Evolutionary conservation across 92 coral and sea anemone genomes (phyloP), one percentile per base, ranked within the genome.

Genomic region (Zoanthus sociatus): DNA sequence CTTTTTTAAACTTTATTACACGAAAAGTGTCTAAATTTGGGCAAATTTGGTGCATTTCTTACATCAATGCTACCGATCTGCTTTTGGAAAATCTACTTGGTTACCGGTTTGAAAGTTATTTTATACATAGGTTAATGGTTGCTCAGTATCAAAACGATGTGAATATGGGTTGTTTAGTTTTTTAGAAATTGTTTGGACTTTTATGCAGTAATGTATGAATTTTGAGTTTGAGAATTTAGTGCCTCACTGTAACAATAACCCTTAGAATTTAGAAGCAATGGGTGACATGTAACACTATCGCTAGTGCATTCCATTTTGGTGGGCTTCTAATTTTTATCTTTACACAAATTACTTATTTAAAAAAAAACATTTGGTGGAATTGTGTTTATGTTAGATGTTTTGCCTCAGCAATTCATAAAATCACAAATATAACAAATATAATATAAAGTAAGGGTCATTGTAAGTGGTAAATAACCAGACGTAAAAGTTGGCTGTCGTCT

Each of bases 381-480:
- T 70, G 15, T 31, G 74, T 7, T 20, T 15, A 37, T 32, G 42
- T 42, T 58, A 55, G 51, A 20, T 61, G 30, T 14, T 37, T 60
- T 12, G 60, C 46, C 4, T 42, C 11, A 9, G 54, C 31, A 55
- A 6, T 55, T 32, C 17, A 78, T 15, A 75, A 33, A 78, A 9
- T 11, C 46, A 30, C 7, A 6, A 26, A 66, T 73, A 64, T 66
- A n/a, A 60, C 72, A 73, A 5, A 42, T 73, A 79, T 79, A 79
- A 79, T 79, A n/a, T 61, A 47, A 79, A 61, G 85, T 81, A 73
- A 66, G 85, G 64, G 61, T 26, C 66, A 81, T 81, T 81, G 85
- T 81, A 44, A 14, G 20, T 17, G 64, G 16, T 5, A 26, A 37
- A 15, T 32, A 9, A 51, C 85, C 85, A 81, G 85, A 81, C 85